Evolutionary conservation across 2,113 vertebrate species (phyloP), one percentile per base, ranked within the genome.

Genomic region (Nannospalax galili): DNA sequence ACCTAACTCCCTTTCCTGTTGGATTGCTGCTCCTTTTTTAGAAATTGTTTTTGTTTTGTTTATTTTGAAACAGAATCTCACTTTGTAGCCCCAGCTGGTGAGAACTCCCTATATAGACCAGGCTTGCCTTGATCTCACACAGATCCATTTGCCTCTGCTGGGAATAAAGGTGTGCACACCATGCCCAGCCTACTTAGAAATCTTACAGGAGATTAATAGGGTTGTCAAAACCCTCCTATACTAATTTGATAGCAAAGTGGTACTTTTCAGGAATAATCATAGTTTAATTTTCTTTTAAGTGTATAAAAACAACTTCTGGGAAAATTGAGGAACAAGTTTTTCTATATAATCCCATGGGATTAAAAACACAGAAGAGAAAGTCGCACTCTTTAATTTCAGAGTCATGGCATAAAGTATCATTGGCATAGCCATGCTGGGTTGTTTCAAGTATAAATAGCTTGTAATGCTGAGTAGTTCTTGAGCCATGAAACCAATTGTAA

Each of bases 361-460:
- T 93, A 93, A 90, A 96, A 95, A 37, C 30, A 90, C 1, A 81
- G 80, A 91, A 92, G 84, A 90, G 7, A 95, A 56, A 84, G 77
- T 60, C 8, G 2, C 88, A 0, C 26, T 93, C 19, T 45, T 65
- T 86, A 65, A 64, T 92, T 84, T 93, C 37, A 88, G 32, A 56
- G 45, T 95, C 70, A 77, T 52, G 48, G 1, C 60, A 89, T 60
- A 28, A 26, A 86, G 3, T 69, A 67, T 80, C 73, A n/a, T 52
- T 84, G 69, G 20, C 26, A n/a, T 24, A 56, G 62, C 35, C 56
- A 88, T 58, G 64, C 40, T 84, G 72, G 81, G 7, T 86, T 80
- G 1, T 64, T 93, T 52, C 85, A 75, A 90, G 84, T 84, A n/a
- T 52, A 81, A 91, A 81, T 28, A 24, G 58, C 75, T 75, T 75